phyloP scores from a whole-genome alignment of 2,888 invertebrate genomes.

The Griposia aprilina region DNA sequence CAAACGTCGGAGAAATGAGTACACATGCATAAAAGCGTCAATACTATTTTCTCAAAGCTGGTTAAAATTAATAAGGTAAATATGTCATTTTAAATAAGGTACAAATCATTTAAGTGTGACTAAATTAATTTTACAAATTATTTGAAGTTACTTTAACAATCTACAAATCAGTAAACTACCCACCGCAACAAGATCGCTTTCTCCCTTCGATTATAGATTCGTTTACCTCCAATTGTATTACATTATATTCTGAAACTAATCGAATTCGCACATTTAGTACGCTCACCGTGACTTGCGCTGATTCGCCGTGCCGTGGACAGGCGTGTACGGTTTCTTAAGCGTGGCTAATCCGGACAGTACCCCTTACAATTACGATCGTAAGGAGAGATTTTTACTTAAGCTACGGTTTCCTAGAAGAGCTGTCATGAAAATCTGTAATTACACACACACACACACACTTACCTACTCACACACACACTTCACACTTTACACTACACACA shows the following conservation, averaged over 20 bases:
- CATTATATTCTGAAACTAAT: conserved; percentile 8
- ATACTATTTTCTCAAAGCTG: background rate
- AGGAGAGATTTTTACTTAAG: background rate
- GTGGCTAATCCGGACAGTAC: conserved; percentile 19
- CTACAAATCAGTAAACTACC: background rate
- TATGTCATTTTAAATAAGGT: background rate
- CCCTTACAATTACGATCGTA: background rate
- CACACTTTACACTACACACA: no score
- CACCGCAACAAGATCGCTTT: conserved; percentile 2
- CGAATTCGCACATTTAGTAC: conserved; percentile 19
- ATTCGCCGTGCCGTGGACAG: conserved; percentile 23
- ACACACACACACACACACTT: no score
- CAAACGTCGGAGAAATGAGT: background rate
- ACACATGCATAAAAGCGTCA: background rate
- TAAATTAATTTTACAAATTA: conserved; percentile 29
- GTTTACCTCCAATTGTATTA: conserved; percentile 23
- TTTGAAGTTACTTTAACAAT: conserved; percentile 1
- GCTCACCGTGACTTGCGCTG: conserved; percentile 39
- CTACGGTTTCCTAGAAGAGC: no score
- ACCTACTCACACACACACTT: no score
- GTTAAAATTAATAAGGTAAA: background rate
- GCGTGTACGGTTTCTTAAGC: conserved; percentile 22
- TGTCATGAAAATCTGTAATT: no score
- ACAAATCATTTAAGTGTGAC: conserved; percentile 7
- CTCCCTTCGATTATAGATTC: conserved; percentile 25